A percentile compares a stretch with the other conserved stretches of the same genome.
Conservation (phyloP, 2,888 invertebrate genomes). For the Dryadula phaetusa region DNA sequence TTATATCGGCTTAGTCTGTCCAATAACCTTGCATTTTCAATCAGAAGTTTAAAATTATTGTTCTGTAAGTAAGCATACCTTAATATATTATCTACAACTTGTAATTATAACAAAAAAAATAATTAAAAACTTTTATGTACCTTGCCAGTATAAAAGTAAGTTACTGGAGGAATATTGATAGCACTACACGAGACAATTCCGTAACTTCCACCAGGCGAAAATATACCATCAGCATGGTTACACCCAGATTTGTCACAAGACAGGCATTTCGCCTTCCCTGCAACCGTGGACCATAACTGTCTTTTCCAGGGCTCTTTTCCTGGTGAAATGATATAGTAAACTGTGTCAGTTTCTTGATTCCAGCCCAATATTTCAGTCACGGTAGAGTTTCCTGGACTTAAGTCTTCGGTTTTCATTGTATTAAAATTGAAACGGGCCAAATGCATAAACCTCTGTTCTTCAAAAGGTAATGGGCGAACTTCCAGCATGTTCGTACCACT, state of each 20-base stretch:
- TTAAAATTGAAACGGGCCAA: constrained; percentile 66
- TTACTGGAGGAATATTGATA: constrained; percentile 65
- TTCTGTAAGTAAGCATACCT: constrained; percentile 52
- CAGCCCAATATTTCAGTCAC: constrained; percentile 86
- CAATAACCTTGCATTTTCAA: constrained; percentile 82
- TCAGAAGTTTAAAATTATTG: constrained; percentile 76
- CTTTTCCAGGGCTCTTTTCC: constrained; percentile 86
- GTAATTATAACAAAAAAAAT: background rate
- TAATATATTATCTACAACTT: background rate
- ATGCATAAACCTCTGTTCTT: constrained; percentile 76
- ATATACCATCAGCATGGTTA: constrained; percentile 84
- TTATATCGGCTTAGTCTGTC: constrained; percentile 76
- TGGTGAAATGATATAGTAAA: constrained; percentile 89
- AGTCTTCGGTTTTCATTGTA: constrained; percentile 63
- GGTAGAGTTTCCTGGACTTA: constrained; percentile 85
- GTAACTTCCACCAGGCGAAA: constrained; percentile 71
- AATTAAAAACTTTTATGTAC: constrained; percentile 51
- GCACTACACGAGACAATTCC: constrained; percentile 69
- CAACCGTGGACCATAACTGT: constrained; percentile 86
- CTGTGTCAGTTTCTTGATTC: constrained; percentile 81
- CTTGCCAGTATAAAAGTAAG: constrained; percentile 77
- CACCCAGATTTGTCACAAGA: constrained; percentile 89
- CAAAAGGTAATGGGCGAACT: constrained; percentile 64
- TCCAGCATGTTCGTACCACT: constrained; percentile 75
- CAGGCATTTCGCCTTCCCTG: constrained; percentile 84